These are phyloP conservation scores for Drosophila nigricruria DNA, from an alignment of 2,888 invertebrate genomes.

Conservation along the genomic window DNA sequence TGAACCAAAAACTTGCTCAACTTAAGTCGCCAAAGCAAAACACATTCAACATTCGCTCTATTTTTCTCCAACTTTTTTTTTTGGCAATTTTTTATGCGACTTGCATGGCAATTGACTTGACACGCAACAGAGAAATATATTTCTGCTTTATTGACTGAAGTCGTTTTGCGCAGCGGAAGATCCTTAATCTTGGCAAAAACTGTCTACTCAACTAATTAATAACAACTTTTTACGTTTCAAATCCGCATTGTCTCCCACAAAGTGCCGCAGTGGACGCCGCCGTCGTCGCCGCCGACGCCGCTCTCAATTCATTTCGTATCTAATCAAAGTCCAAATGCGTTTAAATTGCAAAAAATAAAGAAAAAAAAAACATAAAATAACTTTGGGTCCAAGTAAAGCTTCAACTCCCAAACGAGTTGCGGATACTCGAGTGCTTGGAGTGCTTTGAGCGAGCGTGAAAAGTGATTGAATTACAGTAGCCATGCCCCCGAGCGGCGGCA, in stretches of 20 bases:
- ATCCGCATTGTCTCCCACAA: slow-evolving; percentile 9
- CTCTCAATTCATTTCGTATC: slow-evolving; percentile 32
- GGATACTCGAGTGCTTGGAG: slow-evolving; percentile 38
- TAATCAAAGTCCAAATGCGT: slow-evolving; percentile 61
- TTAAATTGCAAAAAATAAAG: slow-evolving; percentile 38
- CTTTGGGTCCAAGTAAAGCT: slow-evolving; percentile 25
- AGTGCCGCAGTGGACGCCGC: slow-evolving; percentile 22
- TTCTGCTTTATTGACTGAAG: slow-evolving; percentile 12
- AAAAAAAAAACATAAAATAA: slow-evolving; percentile 1
- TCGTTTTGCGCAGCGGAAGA: slow-evolving; percentile 25
- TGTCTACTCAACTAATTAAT: slow-evolving; percentile 25
- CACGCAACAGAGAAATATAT: slow-evolving; percentile 37
- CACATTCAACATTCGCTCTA: slow-evolving; percentile 50
- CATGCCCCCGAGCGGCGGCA: background rate
- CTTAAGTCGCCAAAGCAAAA: slow-evolving; percentile 32
- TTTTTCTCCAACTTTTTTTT: slow-evolving; percentile 22
- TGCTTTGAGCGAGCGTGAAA: slow-evolving; percentile 48
- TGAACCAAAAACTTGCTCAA: slow-evolving; percentile 46
- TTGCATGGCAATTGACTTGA: slow-evolving; percentile 36
- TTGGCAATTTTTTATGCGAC: slow-evolving; percentile 41
- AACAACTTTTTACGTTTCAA: slow-evolving; percentile 12
- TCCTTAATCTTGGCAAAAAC: slow-evolving; percentile 29
- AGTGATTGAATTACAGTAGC: slow-evolving; percentile 64
- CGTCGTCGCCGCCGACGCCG: background rate
- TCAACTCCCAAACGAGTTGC: slow-evolving; percentile 51